Evolutionary conservation across 2,888 invertebrate genomes (phyloP).

Genomic region (Bellardia bayeri): DNA sequence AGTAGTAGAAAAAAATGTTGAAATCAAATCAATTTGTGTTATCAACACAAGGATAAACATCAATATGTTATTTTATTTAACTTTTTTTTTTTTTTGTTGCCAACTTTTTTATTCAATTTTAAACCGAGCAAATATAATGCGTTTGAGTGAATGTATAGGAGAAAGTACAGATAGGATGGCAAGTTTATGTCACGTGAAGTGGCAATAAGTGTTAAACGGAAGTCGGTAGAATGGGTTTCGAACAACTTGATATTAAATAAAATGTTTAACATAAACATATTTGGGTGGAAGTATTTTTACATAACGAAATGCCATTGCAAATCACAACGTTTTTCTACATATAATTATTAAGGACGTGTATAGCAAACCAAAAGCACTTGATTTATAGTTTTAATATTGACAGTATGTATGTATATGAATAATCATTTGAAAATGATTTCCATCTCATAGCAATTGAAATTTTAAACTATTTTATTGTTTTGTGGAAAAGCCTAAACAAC

Average conservation of each 20-base stretch:
- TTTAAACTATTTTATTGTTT: not conserved
- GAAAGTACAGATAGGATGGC: slow-evolving; percentile 37
- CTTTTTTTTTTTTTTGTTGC: slow-evolving; percentile 5
- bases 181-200: slow-evolving; percentile 73
- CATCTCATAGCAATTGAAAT: not conserved
- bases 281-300: slow-evolving; percentile 66
- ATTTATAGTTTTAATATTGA: slow-evolving; percentile 38
- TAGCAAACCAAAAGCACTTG: slow-evolving; percentile 12
- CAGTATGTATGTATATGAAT: not conserved
- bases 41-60: slow-evolving; percentile 72
- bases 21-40: slow-evolving; percentile 74
- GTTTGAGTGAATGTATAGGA: not conserved
- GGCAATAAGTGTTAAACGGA: slow-evolving; percentile 72
- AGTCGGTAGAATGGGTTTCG: slow-evolving; percentile 56
- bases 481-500: not conserved
- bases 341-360: slow-evolving; percentile 49
- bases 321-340: not conserved
- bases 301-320: slow-evolving; percentile 56
- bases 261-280: slow-evolving; percentile 68
- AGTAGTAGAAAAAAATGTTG: slow-evolving; percentile 63
- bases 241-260: slow-evolving; percentile 70
- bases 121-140: slow-evolving; percentile 57
- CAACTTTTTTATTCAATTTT: slow-evolving; percentile 58
- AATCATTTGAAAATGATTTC: not conserved
- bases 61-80: slow-evolving; percentile 69